phyloP scores from a whole-genome alignment of 2,797 vertebrate species.

The Petrocephalus schoutedeni region DNA sequence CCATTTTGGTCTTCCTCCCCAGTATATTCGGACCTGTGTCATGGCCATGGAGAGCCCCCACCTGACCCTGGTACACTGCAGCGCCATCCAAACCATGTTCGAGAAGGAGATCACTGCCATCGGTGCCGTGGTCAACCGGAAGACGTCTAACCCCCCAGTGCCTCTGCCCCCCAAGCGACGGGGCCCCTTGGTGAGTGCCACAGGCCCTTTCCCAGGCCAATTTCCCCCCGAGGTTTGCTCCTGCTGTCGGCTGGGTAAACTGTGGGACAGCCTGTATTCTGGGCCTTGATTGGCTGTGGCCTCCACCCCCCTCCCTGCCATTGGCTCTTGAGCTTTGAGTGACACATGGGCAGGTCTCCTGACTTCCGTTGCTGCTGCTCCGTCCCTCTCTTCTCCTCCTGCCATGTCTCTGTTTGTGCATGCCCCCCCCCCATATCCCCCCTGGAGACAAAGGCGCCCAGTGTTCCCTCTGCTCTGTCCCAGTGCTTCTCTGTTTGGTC shows the following conservation, averaged over 20 bases:
- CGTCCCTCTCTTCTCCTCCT: background rate
- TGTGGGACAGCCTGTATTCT: background rate
- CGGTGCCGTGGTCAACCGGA: constrained; percentile 76
- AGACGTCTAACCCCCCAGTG: constrained; percentile 78
- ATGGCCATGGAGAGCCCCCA: constrained; percentile 77
- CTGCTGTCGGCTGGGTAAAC: background rate
- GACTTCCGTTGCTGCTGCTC: background rate
- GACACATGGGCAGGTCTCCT: background rate
- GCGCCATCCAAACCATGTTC: constrained; percentile 79
- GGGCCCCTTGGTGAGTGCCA: constrained; percentile 71
- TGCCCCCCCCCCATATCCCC: background rate
- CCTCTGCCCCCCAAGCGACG: constrained; percentile 91
- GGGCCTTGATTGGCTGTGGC: background rate
- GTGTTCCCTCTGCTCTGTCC: background rate
- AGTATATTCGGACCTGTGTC: constrained; percentile 86
- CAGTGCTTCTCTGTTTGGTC: background rate
- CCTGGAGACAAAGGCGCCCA: background rate
- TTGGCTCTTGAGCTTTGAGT: background rate
- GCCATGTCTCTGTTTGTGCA: background rate
- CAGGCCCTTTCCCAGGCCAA: background rate
- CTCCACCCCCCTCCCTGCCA: background rate
- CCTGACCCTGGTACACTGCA: constrained; percentile 83
- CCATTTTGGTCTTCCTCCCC: constrained; percentile 27
- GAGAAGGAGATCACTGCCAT: constrained; percentile 84
- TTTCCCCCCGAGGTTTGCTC: background rate